Percentiles rank a stretch among this genome's conserved stretches.
Evolutionary conservation across 2,113 vertebrate species (phyloP).

Genomic region (Cryptomyrus ogoouensis): DNA sequence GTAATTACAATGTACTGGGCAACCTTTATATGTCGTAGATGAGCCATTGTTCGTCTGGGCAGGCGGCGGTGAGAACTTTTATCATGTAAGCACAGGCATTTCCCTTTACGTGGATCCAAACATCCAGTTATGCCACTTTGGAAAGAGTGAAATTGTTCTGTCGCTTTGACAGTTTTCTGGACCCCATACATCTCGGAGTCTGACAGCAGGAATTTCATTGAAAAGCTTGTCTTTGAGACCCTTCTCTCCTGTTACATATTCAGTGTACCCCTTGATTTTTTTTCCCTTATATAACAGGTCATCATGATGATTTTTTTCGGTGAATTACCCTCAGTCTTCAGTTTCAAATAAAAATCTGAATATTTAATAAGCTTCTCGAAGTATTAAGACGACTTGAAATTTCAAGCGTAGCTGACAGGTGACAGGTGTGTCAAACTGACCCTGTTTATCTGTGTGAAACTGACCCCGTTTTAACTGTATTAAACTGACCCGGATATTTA

Average conservation of each 20-base stretch:
- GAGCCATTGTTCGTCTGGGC: slow-evolving; percentile 37
- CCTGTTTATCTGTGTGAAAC: slow-evolving; percentile 8
- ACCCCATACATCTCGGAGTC: slow-evolving; percentile 49
- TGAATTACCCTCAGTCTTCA: slow-evolving; percentile 6
- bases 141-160: slow-evolving; percentile 47
- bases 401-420: neutral
- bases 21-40: neutral
- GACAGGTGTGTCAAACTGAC: neutral
- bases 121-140: slow-evolving; percentile 46
- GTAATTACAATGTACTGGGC: neutral
- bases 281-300: neutral
- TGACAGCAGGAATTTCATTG: slow-evolving; percentile 37
- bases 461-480: neutral
- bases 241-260: slow-evolving; percentile 10
- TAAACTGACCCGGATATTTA: slow-evolving; percentile 19
- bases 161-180: slow-evolving; percentile 55
- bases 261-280: slow-evolving; percentile 4
- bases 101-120: slow-evolving; percentile 55
- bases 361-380: neutral
- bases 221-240: slow-evolving; percentile 30
- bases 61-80: slow-evolving; percentile 53
- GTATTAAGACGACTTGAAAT: slow-evolving; percentile 3
- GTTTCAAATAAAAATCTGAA: neutral
- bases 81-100: slow-evolving; percentile 53
- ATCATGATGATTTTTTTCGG: neutral